Evolutionary conservation across 2,888 invertebrate species (phyloP).

Genomic region (Neocrepidodera transversa): DNA sequence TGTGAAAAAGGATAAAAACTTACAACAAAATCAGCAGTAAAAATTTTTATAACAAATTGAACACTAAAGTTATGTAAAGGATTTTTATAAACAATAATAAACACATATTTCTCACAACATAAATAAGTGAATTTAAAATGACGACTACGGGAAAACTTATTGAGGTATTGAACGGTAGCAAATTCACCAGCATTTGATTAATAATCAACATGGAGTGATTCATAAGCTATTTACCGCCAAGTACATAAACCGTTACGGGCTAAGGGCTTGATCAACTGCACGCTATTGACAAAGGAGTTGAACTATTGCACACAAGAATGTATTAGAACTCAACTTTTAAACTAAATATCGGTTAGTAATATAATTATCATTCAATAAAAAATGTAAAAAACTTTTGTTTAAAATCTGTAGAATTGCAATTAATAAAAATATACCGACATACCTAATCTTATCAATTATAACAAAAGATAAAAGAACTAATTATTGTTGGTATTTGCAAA

Average conservation of each 20-base stretch:
- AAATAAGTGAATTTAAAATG: not conserved
- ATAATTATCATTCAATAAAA: no score
- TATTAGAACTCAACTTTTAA: no score
- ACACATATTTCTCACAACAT: not conserved
- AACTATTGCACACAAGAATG: not conserved
- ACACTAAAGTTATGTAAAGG: not conserved
- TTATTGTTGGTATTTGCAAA: no score
- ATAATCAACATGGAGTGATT: conserved; percentile 22
- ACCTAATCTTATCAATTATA: not conserved
- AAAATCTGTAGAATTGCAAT: not conserved
- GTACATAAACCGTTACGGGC: conserved; percentile 17
- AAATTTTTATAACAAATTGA: no score
- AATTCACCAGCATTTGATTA: conserved; percentile 14
- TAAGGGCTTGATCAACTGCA: conserved; percentile 22
- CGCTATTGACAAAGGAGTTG: conserved; percentile 1
- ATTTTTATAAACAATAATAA: not conserved
- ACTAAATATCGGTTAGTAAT: no score
- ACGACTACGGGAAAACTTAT: not conserved
- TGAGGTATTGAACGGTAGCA: conserved; percentile 8
- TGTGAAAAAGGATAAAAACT: not conserved
- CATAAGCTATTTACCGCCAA: conserved; percentile 19
- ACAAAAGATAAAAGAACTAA: not conserved
- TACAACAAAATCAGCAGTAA: not conserved
- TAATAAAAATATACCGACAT: not conserved
- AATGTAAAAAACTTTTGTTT: not conserved